These are phyloP conservation scores for Mystacides longicornis DNA, from an alignment of 2,888 invertebrate species.

Conservation along the genomic window DNA sequence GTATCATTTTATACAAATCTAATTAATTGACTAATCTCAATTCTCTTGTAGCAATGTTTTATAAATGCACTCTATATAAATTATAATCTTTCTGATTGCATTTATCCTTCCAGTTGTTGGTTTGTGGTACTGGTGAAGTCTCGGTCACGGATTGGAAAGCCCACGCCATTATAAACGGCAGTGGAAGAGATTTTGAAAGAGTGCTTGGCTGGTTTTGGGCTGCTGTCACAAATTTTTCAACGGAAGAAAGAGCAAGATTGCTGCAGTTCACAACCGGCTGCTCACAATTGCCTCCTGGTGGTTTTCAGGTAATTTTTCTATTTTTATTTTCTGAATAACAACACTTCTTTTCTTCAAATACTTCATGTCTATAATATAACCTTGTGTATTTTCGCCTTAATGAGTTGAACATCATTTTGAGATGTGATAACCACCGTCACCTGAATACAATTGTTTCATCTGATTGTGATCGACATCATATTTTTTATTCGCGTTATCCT, in stretches of 20 bases:
- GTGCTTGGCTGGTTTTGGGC: conserved; percentile 90
- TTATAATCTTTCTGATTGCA: not conserved
- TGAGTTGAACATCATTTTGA: no score
- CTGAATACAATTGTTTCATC: no score
- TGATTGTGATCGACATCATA: no score
- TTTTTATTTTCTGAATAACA: no score
- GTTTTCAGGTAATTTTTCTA: conserved; percentile 55
- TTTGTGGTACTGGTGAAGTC: conserved; percentile 91
- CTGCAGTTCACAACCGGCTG: conserved; percentile 91
- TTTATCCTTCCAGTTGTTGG: conserved; percentile 79
- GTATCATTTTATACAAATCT: conserved; percentile 24
- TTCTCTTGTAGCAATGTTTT: not conserved
- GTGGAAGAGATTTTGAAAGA: conserved; percentile 73
- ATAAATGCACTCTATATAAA: not conserved
- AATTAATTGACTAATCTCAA: no score
- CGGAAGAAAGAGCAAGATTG: conserved; percentile 86
- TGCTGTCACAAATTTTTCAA: conserved; percentile 79
- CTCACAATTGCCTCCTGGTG: conserved; percentile 85
- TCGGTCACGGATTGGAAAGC: conserved; percentile 83
- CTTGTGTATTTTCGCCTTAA: no score
- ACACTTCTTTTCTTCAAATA: no score
- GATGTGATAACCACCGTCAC: no score
- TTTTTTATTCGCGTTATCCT: no score
- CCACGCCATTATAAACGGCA: conserved; percentile 79
- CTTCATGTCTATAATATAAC: no score